Evolutionary conservation across 2,888 invertebrate genomes (phyloP).

Genomic region (Macaria liturata): DNA sequence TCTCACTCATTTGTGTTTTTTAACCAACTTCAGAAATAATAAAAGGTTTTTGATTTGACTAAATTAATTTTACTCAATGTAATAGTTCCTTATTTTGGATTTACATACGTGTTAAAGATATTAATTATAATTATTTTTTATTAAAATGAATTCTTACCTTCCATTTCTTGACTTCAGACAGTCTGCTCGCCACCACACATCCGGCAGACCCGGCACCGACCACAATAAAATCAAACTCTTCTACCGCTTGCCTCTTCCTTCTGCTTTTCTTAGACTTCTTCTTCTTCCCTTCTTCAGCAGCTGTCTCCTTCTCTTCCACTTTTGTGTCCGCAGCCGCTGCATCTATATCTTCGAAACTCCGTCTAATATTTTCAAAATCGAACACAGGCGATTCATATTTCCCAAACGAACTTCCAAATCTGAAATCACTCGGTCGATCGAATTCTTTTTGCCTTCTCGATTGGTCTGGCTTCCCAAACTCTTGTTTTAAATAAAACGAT

Average conservation of each 20-base stretch:
- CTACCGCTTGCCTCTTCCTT: conserved; percentile 50
- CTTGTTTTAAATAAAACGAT: conserved; percentile 48
- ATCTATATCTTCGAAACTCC: conserved; percentile 48
- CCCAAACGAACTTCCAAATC: conserved; percentile 32
- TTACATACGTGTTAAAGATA: too few relatives aligned
- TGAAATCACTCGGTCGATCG: conserved; percentile 27
- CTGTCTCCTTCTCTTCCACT: conserved; percentile 30
- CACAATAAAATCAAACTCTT: conserved; percentile 84
- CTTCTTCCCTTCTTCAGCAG: conserved; percentile 25
- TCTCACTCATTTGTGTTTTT: too few relatives aligned
- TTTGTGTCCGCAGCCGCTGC: conserved; percentile 44
- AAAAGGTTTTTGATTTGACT: too few relatives aligned
- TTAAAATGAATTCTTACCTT: conserved; percentile 64
- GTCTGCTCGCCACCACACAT: conserved; percentile 86
- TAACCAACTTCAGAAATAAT: too few relatives aligned
- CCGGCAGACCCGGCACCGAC: conserved; percentile 88
- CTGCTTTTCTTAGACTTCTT: conserved; percentile 42
- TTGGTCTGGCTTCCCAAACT: conserved; percentile 29
- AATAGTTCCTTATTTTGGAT: too few relatives aligned
- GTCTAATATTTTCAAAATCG: conserved; percentile 41
- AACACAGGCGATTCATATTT: conserved; percentile 32
- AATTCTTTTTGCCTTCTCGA: conserved; percentile 15
- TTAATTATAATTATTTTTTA: too few relatives aligned
- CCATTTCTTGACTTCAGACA: conserved; percentile 85
- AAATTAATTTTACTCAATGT: too few relatives aligned